A percentile compares a stretch with the other conserved stretches of the same genome.
Conservation (phyloP, 2,113 vertebrate species). For the Alosa alosa region DNA sequence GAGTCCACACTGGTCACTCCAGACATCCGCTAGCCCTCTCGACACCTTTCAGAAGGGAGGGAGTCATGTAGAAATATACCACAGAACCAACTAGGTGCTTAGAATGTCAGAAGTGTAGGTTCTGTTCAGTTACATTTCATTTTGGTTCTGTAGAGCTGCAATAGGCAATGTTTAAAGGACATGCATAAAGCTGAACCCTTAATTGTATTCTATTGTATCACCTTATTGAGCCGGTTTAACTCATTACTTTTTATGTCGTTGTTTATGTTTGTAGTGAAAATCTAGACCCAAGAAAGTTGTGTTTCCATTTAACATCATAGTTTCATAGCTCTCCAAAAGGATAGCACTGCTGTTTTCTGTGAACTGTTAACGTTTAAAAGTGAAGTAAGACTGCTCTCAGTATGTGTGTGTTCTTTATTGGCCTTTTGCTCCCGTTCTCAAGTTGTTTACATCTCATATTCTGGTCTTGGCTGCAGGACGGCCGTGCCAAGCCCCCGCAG, state of each 20-base stretch:
- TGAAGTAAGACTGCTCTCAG: neutral
- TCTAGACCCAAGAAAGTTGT: too few species aligned
- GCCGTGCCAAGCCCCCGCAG: constrained; percentile 56
- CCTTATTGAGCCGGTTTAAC: too few species aligned
- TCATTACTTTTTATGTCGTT: too few species aligned
- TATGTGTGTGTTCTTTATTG: constrained; percentile 35
- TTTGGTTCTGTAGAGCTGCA: too few species aligned
- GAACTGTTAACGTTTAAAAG: neutral
- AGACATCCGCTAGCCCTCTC: neutral
- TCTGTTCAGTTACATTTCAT: too few species aligned
- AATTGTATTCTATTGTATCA: too few species aligned
- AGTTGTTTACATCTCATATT: neutral
- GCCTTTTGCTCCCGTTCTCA: neutral
- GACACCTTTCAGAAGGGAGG: constrained; percentile 20
- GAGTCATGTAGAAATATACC: neutral
- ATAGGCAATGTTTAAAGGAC: too few species aligned
- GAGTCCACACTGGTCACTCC: constrained; percentile 15
- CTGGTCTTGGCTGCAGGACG: constrained; percentile 60
- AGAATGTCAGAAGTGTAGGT: neutral
- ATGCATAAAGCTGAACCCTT: too few species aligned
- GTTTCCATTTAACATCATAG: neutral
- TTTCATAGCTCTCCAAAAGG: neutral
- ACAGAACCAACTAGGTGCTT: neutral
- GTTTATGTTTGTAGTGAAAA: too few species aligned
- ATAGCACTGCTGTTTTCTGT: too few species aligned